Base-by-base conservation (phyloP, 2,888 invertebrate genomes). In the Scaeva pyrastri region DNA sequence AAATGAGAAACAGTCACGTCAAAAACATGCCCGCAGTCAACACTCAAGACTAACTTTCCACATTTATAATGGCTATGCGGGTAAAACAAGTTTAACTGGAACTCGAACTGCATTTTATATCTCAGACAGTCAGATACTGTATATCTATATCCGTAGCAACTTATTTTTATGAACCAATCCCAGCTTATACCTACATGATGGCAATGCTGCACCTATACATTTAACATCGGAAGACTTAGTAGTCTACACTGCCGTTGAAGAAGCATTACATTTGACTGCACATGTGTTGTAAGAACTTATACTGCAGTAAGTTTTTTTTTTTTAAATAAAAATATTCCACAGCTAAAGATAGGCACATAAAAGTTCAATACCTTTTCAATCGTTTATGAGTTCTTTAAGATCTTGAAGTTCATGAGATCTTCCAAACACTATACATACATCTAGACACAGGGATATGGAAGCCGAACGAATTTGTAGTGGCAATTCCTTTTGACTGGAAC, bases 61-160 rank as follows among this genome's bases (percentile, higher is more conserved):
- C 48, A 66, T 36, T 66, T 48, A 21, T 5, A 5, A 41, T 39
- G 71, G 75, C 68, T 55, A 68, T 70, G 52, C 76, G 76, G 62
- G 45, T 60, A 62, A 41, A 85, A 85, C 85, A 76, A 70, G 85
- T 85, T 80, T 80, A 72, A 72, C 80, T 85, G 80, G 85, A 85
- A 83, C 66, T 72, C 26, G 68, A 80, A 80, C 62, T 76, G 60
- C 76, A 77, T 85, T 80, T 80, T 73, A 72, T 70, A 68, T 55
- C 43, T 45, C 23, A 19, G 16, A 26, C 11, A 70, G 56, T 64
- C 75, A 16, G 43, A 26, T 8, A 31, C 5, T 7, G 31, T 31
- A 8, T 31, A 8, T 31, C 31, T 8, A 31, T 8, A n/a, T 14
- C 31, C 43, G 16, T 14, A 55, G 64, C 36, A 73, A 76, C 68